Percentiles rank a stretch among this genome's conserved stretches.
phyloP scores from a whole-genome alignment of 2,113 vertebrate genomes.

The Brachyhypopomus gauderio region DNA sequence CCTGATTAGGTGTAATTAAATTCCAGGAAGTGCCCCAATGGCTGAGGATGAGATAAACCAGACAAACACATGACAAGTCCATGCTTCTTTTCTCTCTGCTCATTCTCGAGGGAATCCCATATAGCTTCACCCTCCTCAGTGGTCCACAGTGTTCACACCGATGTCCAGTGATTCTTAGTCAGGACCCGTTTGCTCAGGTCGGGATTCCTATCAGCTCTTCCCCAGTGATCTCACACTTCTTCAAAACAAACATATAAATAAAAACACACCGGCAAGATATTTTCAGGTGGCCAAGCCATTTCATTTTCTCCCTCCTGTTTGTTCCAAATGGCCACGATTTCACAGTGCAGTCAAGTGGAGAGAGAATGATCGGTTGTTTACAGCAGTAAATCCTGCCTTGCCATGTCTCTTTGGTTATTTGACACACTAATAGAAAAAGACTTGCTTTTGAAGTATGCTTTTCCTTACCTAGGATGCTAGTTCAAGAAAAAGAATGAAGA shows the following conservation, averaged over 20 bases:
- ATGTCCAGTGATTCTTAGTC: neutral
- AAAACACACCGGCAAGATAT: neutral
- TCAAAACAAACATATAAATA: too few species aligned
- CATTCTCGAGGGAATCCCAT: neutral
- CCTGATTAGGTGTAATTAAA: too few species aligned
- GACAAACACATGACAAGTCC: too few species aligned
- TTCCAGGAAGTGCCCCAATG: too few species aligned
- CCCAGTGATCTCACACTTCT: neutral
- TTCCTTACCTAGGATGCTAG: conserved; percentile 22
- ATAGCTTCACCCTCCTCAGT: neutral
- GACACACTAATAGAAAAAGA: conserved; percentile 6
- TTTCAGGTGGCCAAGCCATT: neutral
- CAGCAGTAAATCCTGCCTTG: conserved; percentile 30
- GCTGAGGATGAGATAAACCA: too few species aligned
- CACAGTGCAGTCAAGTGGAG: conserved; percentile 31
- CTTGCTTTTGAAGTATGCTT: conserved; percentile 1
- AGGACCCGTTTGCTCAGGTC: neutral
- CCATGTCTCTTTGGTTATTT: conserved; percentile 25
- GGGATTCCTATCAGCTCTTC: neutral
- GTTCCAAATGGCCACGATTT: conserved; percentile 34
- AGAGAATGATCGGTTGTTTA: conserved; percentile 23
- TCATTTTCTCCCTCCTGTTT: neutral
- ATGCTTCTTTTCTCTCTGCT: neutral
- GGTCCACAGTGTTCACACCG: neutral
- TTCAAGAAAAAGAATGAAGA: neutral